Base-by-base conservation (phyloP, 2,797 vertebrate species). In the Peromyscus melanophrys region DNA sequence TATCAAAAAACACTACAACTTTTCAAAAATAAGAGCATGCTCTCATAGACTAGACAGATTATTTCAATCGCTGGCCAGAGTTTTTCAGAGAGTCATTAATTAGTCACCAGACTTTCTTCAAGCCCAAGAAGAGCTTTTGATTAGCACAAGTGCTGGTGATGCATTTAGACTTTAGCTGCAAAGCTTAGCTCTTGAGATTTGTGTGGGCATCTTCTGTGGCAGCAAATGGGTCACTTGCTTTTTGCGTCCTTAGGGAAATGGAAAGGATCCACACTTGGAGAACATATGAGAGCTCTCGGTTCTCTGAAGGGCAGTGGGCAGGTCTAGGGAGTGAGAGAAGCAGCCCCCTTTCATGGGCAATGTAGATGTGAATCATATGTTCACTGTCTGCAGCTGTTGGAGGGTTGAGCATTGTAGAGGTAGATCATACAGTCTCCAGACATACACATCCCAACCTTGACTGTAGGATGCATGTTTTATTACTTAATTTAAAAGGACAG, bases 11-110 rank as follows among this genome's bases (percentile, higher is more conserved):
- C 19, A 59, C 25, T 59, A 86, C 8, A 40, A 16, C 1, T 77
- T 93, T 96, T 65, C 59, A 89, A 84, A 80, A 87, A 29, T 55
- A 31, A 96, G 92, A 90, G 71, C 40, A 12, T 37, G 43, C 27
- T 21, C 27, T 78, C 23, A 71, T 46, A 49, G 52, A 31, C 55
- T 46, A 19, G 21, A 87, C 6, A 13, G 2, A 40, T 81, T 37
- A 57, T 78, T 82, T 93, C 55, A 61, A 17, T 63, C 27, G 82
- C 16, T 13, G 43, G 81, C 37, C 75, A 77, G 76, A 19, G 9
- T 87, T 89, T 89, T 85, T 81, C n/a, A 80, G 67, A 81, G 81
- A 86, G 14, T 75, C 6, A 2, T 69, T 94, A n/a, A 69, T 52
- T 40, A 61, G 40, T 71, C 46, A n/a, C 43, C 67, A n/a, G 82